Evolutionary conservation across 2,888 invertebrate species (phyloP).

Genomic region (Bembecia ichneumoniformis): DNA sequence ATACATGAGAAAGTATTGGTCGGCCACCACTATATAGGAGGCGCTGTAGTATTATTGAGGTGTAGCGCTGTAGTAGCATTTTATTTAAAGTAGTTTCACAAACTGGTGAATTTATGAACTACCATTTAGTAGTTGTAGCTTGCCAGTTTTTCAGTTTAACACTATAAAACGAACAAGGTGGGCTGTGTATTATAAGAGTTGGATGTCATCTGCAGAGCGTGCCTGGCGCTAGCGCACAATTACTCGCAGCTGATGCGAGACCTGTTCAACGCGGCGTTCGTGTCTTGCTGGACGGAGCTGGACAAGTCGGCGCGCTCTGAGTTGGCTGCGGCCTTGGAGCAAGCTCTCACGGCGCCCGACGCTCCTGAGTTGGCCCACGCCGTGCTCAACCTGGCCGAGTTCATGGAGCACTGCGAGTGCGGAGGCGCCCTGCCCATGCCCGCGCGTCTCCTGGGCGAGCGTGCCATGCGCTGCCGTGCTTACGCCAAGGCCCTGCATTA

Average conservation of each 20-base stretch:
- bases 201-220: conserved; percentile 83
- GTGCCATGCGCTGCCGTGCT: conserved; percentile 94
- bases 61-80: no score
- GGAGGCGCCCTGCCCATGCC: conserved; percentile 94
- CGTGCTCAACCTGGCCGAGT: conserved; percentile 96
- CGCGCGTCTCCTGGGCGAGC: conserved; percentile 87
- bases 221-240: conserved; percentile 92
- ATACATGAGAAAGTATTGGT: no score
- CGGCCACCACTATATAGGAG: no score
- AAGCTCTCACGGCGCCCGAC: conserved; percentile 92
- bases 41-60: no score
- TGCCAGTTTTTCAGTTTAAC: no score
- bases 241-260: conserved; percentile 96
- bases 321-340: conserved; percentile 87
- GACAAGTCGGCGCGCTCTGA: conserved; percentile 85
- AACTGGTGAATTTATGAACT: no score
- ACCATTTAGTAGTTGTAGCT: no score
- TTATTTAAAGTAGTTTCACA: no score
- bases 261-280: conserved; percentile 98
- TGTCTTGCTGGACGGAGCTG: conserved; percentile 98
- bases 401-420: conserved; percentile 98
- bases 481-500: conserved; percentile 77
- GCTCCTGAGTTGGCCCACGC: conserved; percentile 97
- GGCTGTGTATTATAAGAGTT: no score
- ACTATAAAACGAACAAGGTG: no score